phyloP scores from a whole-genome alignment of 1,140 invertebrate genomes.

The Zaprionus kolodkinae region DNA sequence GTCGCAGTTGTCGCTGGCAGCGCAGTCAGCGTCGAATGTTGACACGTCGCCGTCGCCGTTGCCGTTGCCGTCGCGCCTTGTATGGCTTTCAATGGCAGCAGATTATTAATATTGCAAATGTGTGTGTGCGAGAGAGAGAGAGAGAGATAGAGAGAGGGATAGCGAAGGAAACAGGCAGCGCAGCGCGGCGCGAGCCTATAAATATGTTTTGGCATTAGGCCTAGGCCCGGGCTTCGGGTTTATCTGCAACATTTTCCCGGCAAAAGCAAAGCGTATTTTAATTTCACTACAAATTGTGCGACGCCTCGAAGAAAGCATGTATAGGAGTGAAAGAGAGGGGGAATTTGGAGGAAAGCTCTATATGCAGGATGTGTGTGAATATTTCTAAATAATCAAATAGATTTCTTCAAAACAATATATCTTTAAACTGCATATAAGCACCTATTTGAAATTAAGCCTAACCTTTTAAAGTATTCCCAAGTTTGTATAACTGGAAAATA shows the following conservation, averaged over 20 bases:
- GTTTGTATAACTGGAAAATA: conserved; percentile 12
- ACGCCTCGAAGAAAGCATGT: background rate
- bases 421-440: background rate
- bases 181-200: conserved; percentile 55
- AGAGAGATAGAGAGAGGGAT: conserved; percentile 1
- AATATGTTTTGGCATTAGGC: conserved; percentile 73
- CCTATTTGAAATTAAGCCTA: background rate
- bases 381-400: background rate
- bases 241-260: conserved; percentile 21
- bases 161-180: background rate
- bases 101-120: conserved; percentile 80
- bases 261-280: background rate
- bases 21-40: conserved; percentile 74
- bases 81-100: conserved; percentile 81
- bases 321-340: background rate
- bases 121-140: conserved; percentile 11
- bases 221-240: conserved; percentile 54
- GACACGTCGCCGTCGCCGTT: conserved; percentile 49
- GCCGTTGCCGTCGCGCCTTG: conserved; percentile 67
- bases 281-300: conserved; percentile 10
- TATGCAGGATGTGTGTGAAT: background rate
- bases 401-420: background rate
- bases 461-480: too few species aligned
- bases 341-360: background rate
- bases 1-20: conserved; percentile 37